Conservation (phyloP, 2,888 invertebrate genomes). For the Suillia variegata region DNA sequence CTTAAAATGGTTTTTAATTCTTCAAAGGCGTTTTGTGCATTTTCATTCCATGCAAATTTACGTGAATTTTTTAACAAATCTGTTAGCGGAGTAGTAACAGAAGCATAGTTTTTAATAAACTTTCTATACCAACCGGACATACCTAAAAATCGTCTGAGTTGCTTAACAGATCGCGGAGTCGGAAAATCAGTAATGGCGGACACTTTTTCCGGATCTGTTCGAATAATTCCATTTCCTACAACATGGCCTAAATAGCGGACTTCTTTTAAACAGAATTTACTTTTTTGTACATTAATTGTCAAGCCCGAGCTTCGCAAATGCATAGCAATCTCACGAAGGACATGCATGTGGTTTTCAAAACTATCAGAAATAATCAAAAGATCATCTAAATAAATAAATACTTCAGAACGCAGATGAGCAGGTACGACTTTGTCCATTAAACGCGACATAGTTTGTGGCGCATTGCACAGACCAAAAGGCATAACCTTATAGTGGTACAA, state of each 20-base stretch:
- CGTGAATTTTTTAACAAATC: conserved; percentile 16
- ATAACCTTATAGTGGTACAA: no score
- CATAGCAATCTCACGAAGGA: not conserved
- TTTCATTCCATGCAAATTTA: conserved; percentile 1
- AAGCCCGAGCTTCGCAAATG: not conserved
- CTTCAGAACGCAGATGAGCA: not conserved
- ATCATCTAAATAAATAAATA: conserved; percentile 13
- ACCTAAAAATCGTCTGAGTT: conserved; percentile 24
- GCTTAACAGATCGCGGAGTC: conserved; percentile 11
- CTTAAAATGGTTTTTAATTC: conserved; percentile 6
- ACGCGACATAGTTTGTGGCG: no score
- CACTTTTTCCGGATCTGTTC: conserved; percentile 20
- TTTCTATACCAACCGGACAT: conserved; percentile 25
- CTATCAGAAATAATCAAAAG: no score
- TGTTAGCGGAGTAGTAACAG: conserved; percentile 19
- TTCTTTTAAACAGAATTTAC: conserved; percentile 18
- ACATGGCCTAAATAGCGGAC: conserved; percentile 24
- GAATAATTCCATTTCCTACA: conserved; percentile 16
- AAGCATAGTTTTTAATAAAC: conserved; percentile 20
- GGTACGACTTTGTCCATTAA: not conserved
- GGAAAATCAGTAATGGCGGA: conserved; percentile 21
- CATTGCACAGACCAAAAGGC: no score
- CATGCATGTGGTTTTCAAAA: no score
- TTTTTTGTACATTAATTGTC: conserved; percentile 7
- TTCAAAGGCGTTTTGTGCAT: conserved; percentile 4